Evolutionary conservation across 2,797 vertebrate species (phyloP), one percentile per base, ranked within the genome.

Genomic region (Pseudotriccus pelzelni): DNA sequence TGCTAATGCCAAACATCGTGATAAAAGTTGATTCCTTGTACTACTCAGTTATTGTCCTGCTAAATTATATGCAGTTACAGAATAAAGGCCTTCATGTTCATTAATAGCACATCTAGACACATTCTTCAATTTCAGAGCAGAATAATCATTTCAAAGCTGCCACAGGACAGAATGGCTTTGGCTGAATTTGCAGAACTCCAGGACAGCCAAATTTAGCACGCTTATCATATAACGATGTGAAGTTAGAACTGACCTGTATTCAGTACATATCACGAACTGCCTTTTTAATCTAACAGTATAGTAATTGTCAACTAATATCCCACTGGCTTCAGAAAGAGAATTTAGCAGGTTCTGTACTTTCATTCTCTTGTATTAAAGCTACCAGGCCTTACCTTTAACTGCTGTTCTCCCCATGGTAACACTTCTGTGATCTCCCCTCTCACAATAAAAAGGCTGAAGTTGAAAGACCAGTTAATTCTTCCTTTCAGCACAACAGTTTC

Each of bases 321-420:
- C 36, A 86, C 9, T 36, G 75, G 32, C 22, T 82, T 59, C 30
- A 36, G 58, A 92, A 87, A 50, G 3, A 60, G 3, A 81, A 75
- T 74, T 87, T 60, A 95, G 22, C 74, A 82, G 44, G 59, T 81
- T 90, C 27, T 17, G 14, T 73, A 20, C 43, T 86, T 94, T 90
- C 50, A 69, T 79, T 79, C 59, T 74, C 85, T 90, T 44, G 34
- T 12, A 91, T 91, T 93, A 90, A 87, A 91, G 85, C 69, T 67
- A 81, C 36, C 43, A 93, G 62, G 63, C 84, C 91, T 98, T 98
- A 98, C 99, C 99, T 99, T 99, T 99, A 68, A 98, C 89, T 30
- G 96, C 90, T 80, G 98, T 99, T 97, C 97, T 99, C 83, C 98
- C 98, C 99, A 99, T 99, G 96, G 87, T 98, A 97, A 97, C 97